Conservation (phyloP, 1,140 invertebrate genomes). For the Drosophila setifemur region DNA sequence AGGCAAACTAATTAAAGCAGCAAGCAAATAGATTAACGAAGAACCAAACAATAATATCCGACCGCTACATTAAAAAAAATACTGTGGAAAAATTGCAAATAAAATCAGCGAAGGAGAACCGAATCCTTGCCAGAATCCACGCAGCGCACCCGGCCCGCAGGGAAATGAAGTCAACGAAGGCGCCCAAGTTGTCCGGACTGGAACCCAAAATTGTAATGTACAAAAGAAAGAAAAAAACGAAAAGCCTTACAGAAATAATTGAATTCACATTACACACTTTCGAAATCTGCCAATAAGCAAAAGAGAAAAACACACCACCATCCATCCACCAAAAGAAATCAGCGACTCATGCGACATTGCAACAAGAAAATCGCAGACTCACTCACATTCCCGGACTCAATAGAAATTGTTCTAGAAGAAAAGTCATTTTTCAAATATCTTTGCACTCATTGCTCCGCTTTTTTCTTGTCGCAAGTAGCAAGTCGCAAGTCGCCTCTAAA, state of each 20-base stretch:
- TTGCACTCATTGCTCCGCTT: slow-evolving; percentile 1
- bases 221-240: slow-evolving; percentile 37
- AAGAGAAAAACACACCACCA: slow-evolving; percentile 11
- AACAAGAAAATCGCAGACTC: slow-evolving; percentile 38
- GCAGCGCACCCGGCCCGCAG: not conserved
- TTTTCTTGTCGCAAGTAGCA: slow-evolving; percentile 30
- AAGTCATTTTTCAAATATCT: slow-evolving; percentile 35
- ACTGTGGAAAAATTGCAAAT: not conserved
- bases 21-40: slow-evolving; percentile 5
- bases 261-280: slow-evolving; percentile 31
- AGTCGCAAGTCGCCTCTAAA: slow-evolving; percentile 10
- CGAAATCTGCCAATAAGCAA: slow-evolving; percentile 2
- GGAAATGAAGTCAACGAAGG: slow-evolving; percentile 65
- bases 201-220: slow-evolving; percentile 78
- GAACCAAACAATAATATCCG: slow-evolving; percentile 8
- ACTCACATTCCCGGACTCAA: slow-evolving; percentile 10
- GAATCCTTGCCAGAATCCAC: no score
- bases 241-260: slow-evolving; percentile 31
- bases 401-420: slow-evolving; percentile 1
- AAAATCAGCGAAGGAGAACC: not conserved
- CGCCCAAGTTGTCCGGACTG: slow-evolving; percentile 58
- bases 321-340: no score
- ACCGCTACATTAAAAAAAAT: slow-evolving; percentile 28
- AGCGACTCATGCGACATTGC: slow-evolving; percentile 41
- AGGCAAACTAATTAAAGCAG: slow-evolving; percentile 47